phyloP scores from a whole-genome alignment of 2,888 invertebrate species.

The Melanargia galathea region DNA sequence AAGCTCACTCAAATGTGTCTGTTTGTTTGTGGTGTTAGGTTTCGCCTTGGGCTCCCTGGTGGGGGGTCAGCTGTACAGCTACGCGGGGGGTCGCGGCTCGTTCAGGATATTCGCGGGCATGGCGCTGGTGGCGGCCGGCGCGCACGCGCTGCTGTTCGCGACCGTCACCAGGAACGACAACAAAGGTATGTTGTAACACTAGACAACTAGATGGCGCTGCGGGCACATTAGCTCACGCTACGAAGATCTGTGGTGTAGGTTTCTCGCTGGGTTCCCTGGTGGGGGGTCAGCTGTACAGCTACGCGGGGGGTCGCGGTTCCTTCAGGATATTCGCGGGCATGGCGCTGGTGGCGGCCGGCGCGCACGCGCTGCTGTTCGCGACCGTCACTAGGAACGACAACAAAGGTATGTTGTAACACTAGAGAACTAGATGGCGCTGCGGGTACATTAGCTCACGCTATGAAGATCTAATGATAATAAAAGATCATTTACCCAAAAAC shows the following conservation, averaged over 20 bases:
- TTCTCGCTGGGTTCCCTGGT: constrained; percentile 47
- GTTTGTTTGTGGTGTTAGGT: constrained; percentile 66
- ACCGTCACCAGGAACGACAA: constrained; percentile 39
- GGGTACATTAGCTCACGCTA: no score
- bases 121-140: constrained; percentile 50
- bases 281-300: constrained; percentile 86
- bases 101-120: constrained; percentile 60
- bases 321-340: constrained; percentile 40
- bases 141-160: constrained; percentile 53
- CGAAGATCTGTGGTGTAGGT: no score
- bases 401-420: constrained; percentile 19
- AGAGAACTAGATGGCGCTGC: no score
- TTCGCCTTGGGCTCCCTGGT: constrained; percentile 89
- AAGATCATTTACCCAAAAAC: no score
- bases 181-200: constrained; percentile 19
- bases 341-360: constrained; percentile 50
- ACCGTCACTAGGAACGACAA: constrained; percentile 39
- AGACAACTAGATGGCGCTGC: no score
- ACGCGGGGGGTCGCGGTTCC: constrained; percentile 32
- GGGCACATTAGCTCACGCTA: no score
- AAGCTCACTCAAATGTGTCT: no score
- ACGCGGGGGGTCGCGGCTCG: constrained; percentile 81
- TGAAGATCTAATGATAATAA: no score
- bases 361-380: constrained; percentile 53
- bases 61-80: constrained; percentile 86